Percentiles rank a stretch among this genome's conserved stretches.
These are phyloP conservation scores for Drosophila ficusphila DNA, from an alignment of 1,140 invertebrate species.

Conservation along the genomic window DNA sequence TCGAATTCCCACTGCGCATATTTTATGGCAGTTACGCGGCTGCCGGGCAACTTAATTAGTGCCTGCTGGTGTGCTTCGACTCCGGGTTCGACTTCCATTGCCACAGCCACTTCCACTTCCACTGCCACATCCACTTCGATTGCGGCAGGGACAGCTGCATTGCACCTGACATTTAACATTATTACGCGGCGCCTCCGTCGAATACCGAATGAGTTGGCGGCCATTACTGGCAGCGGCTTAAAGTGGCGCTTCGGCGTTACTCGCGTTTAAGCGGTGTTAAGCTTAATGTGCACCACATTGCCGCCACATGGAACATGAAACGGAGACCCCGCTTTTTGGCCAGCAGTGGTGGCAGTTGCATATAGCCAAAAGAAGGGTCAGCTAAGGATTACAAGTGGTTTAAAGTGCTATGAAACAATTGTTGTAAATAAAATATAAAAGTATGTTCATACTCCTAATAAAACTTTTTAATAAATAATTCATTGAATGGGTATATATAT, in stretches of 20 bases:
- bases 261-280: constrained; percentile 62
- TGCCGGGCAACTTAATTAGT: constrained; percentile 58
- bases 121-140: constrained; percentile 28
- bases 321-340: background rate
- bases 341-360: background rate
- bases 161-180: constrained; percentile 81
- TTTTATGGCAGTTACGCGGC: constrained; percentile 61
- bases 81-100: constrained; percentile 16
- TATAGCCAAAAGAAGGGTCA: background rate
- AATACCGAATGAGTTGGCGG: constrained; percentile 33
- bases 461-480: too few species aligned
- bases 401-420: too few species aligned
- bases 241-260: constrained; percentile 25
- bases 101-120: constrained; percentile 5
- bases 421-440: too few species aligned
- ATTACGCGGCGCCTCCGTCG: constrained; percentile 62
- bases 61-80: constrained; percentile 40
- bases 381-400: too few species aligned
- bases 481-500: too few species aligned
- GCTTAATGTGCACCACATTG: constrained; percentile 75
- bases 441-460: too few species aligned
- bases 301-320: constrained; percentile 39
- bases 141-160: constrained; percentile 60
- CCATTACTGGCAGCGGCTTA: constrained; percentile 61
- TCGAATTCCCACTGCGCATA: constrained; percentile 60